phyloP scores from a whole-genome alignment of 2,888 invertebrate genomes.

The Oscheius sp. region DNA sequence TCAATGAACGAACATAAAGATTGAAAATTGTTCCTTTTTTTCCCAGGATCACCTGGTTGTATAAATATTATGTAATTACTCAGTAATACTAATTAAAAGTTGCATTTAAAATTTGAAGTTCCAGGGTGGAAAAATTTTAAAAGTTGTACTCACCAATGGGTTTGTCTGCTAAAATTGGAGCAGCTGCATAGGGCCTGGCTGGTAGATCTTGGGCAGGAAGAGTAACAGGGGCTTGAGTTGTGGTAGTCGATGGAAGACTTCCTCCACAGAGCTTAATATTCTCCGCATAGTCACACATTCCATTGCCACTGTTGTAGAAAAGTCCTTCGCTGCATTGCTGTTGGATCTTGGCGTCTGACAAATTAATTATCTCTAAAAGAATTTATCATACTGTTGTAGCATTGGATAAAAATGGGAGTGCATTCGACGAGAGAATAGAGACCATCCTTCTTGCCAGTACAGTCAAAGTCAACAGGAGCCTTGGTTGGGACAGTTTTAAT shows the following conservation, averaged over 20 bases:
- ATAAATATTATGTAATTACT: too few species aligned
- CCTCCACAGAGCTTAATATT: slow-evolving; percentile 43
- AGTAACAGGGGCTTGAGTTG: background rate
- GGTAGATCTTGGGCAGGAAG: background rate
- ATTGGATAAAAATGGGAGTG: slow-evolving; percentile 47
- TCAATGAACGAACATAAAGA: too few species aligned
- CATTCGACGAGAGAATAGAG: slow-evolving; percentile 50
- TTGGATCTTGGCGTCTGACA: background rate
- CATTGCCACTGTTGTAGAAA: slow-evolving; percentile 46
- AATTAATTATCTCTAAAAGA: background rate
- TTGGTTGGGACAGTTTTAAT: background rate
- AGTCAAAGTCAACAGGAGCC: slow-evolving; percentile 31
- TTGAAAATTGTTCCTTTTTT: too few species aligned
- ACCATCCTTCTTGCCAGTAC: slow-evolving; percentile 41
- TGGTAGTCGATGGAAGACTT: background rate
- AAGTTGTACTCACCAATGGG: background rate
- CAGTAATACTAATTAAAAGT: background rate
- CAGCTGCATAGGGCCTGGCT: background rate
- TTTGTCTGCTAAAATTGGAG: background rate
- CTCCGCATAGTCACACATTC: slow-evolving; percentile 48
- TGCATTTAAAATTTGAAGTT: background rate
- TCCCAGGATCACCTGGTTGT: background rate
- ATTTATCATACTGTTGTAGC: slow-evolving; percentile 33
- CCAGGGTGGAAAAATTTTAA: background rate
- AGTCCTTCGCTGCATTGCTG: slow-evolving; percentile 39